These are phyloP conservation scores for Drosophila acutilabella DNA, from an alignment of 2,888 invertebrate species.

Conservation along the genomic window DNA sequence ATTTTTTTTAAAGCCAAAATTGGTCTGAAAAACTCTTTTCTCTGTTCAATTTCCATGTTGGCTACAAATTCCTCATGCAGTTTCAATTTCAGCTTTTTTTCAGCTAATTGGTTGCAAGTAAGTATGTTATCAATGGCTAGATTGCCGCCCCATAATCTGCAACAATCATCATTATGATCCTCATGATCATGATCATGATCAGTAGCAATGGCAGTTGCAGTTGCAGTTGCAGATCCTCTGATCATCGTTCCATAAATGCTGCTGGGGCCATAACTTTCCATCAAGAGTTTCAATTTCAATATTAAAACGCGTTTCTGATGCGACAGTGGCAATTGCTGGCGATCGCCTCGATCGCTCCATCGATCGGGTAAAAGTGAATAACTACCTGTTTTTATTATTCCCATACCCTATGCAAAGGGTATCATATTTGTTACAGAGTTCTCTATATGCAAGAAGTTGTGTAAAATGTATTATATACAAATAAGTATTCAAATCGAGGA, in stretches of 20 bases:
- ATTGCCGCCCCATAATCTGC: conserved; percentile 74
- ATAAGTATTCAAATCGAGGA: no score
- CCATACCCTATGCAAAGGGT: not conserved
- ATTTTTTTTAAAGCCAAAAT: not conserved
- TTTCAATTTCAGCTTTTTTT: conserved; percentile 17
- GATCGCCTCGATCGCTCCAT: conserved; percentile 28
- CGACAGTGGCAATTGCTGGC: conserved; percentile 57
- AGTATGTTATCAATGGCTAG: conserved; percentile 72
- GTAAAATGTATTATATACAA: no score
- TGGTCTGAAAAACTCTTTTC: not conserved
- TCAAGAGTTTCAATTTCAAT: conserved; percentile 75
- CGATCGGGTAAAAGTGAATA: conserved; percentile 55
- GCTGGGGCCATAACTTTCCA: conserved; percentile 71
- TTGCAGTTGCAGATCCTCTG: conserved; percentile 1
- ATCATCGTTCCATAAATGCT: conserved; percentile 45
- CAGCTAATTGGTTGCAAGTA: conserved; percentile 21
- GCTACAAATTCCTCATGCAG: not conserved
- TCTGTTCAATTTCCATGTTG: no score
- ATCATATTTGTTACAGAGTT: not conserved
- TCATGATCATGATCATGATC: conserved; percentile 1
- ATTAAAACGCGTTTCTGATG: conserved; percentile 45
- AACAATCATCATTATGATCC: conserved; percentile 63
- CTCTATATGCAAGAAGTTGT: no score
- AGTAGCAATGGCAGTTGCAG: conserved; percentile 4
- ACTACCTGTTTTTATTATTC: conserved; percentile 49